These are phyloP conservation scores for Xenotilapia caudafasciata DNA, from an alignment of 2,113 vertebrate species.

Conservation along the genomic window DNA sequence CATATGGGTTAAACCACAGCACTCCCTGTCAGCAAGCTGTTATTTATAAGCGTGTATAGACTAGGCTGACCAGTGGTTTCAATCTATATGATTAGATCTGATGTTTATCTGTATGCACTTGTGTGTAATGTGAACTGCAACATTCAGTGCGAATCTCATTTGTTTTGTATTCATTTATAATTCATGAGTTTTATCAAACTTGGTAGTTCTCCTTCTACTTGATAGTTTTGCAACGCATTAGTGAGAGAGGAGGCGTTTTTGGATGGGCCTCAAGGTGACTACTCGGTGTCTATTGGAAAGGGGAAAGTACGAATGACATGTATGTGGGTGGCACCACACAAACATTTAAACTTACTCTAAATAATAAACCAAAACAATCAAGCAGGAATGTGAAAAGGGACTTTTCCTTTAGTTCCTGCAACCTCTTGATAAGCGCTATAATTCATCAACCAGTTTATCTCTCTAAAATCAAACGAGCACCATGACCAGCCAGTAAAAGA, in stretches of 20 bases:
- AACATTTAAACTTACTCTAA: background rate
- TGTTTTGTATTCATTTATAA: background rate
- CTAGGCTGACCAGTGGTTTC: background rate
- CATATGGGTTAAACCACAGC: background rate
- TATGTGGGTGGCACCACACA: background rate
- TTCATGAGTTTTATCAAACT: background rate
- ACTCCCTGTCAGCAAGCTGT: conserved; percentile 1
- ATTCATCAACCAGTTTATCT: background rate
- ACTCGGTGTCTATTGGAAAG: background rate
- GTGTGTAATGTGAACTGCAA: background rate
- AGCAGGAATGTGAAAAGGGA: background rate
- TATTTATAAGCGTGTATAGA: background rate
- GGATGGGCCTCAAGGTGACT: background rate
- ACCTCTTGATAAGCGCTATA: background rate
- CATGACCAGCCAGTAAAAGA: background rate
- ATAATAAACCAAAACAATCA: background rate
- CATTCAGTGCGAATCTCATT: background rate
- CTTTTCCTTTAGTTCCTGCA: background rate
- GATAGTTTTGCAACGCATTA: background rate
- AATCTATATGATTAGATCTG: background rate
- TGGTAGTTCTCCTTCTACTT: background rate
- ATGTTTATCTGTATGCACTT: background rate
- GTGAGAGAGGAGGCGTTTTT: background rate
- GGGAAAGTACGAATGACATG: background rate
- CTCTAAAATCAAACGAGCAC: background rate